Evolutionary conservation across 2,888 invertebrate genomes (phyloP).

Genomic region (Tenthredo mesomela): DNA sequence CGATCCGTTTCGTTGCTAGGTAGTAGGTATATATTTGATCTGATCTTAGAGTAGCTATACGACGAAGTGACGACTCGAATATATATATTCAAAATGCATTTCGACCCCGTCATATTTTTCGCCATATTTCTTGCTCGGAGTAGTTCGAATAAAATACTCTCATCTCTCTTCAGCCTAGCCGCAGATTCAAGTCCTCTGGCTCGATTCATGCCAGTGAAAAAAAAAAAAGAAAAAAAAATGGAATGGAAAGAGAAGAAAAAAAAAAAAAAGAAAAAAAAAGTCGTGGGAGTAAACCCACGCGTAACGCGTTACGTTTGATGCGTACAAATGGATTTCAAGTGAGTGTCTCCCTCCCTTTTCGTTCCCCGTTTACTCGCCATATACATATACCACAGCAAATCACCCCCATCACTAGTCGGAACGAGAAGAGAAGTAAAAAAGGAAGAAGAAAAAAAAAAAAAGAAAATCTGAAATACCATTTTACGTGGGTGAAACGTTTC

Average conservation of each 20-base stretch:
- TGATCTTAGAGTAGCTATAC: not conserved
- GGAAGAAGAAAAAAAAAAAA: not conserved
- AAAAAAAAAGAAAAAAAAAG: conserved; percentile 55
- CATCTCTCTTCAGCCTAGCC: not conserved
- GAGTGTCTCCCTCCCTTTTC: conserved; percentile 30
- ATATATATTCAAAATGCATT: conserved; percentile 2
- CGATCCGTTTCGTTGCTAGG: not conserved
- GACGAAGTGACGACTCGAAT: not conserved
- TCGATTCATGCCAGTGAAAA: not conserved
- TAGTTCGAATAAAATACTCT: conserved; percentile 1
- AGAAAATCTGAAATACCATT: conserved; percentile 38
- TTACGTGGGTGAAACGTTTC: conserved; percentile 30
- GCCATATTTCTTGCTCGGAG: not conserved
- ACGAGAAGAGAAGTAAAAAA: not conserved
- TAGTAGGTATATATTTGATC: not conserved
- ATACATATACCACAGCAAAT: conserved; percentile 1
- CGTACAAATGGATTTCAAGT: conserved; percentile 54
- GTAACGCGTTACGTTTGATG: conserved; percentile 43
- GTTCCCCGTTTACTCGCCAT: conserved; percentile 25
- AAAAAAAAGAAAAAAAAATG: not conserved
- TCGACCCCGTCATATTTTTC: not conserved
- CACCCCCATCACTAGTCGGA: not conserved
- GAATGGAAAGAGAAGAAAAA: conserved; percentile 61
- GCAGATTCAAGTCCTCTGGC: not conserved
- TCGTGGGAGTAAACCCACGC: not conserved